phyloP scores from a whole-genome alignment of 2,888 invertebrate species.

The Aphidoletes aphidimyza region DNA sequence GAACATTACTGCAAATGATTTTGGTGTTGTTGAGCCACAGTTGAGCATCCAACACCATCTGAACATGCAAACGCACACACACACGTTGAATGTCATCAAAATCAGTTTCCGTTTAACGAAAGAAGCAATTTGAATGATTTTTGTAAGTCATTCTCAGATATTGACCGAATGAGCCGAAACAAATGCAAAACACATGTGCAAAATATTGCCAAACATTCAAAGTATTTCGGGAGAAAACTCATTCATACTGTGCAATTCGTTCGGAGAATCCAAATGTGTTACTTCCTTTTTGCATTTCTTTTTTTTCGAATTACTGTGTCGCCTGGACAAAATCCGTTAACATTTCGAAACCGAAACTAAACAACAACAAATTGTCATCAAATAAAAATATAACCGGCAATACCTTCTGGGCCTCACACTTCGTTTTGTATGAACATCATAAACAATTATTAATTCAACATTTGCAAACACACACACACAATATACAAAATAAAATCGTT shows the following conservation, averaged over 20 bases:
- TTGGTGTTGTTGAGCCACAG: not conserved
- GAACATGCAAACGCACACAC: not conserved
- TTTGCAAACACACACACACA: too few species aligned
- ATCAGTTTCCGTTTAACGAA: slow-evolving; percentile 1
- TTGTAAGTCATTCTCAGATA: not conserved
- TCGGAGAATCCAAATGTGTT: not conserved
- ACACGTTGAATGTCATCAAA: not conserved
- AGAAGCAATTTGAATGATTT: not conserved
- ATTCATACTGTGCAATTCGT: not conserved
- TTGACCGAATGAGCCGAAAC: not conserved
- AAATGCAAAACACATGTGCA: slow-evolving; percentile 14
- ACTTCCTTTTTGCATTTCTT: not conserved
- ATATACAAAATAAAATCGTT: too few species aligned
- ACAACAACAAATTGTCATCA: too few species aligned
- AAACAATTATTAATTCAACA: too few species aligned
- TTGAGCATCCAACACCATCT: not conserved
- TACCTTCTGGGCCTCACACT: too few species aligned
- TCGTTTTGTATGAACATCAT: too few species aligned
- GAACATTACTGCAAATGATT: not conserved
- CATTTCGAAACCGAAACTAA: too few species aligned
- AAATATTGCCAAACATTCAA: not conserved
- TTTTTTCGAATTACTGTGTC: not conserved
- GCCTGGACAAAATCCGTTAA: not conserved
- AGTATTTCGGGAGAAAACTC: not conserved
- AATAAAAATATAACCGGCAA: too few species aligned